These are phyloP conservation scores for Pterocles gutturalis DNA, from an alignment of 2,113 vertebrate genomes.

Conservation along the genomic window DNA sequence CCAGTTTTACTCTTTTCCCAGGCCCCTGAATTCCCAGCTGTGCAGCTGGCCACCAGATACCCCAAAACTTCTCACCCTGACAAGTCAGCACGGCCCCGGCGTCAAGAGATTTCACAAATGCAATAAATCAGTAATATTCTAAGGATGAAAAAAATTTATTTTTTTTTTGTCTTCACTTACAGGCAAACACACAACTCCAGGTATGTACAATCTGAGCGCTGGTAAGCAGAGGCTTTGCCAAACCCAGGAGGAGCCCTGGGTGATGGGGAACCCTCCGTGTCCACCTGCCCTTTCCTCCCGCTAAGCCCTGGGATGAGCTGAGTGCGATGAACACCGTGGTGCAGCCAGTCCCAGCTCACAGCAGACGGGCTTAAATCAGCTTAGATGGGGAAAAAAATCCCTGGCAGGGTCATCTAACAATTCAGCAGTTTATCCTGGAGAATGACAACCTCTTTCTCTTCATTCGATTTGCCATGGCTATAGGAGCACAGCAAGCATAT, in stretches of 20 bases:
- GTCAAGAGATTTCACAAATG: rapidly evolving
- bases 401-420: not conserved
- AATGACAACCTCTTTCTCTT: not conserved
- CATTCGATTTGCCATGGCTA: not conserved
- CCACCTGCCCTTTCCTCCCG: too few relatives aligned
- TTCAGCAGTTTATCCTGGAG: not conserved
- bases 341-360: not conserved
- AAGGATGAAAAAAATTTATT: not conserved
- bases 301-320: rapidly evolving
- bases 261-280: not conserved
- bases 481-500: not conserved
- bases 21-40: not conserved
- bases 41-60: not conserved
- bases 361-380: not conserved
- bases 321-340: rapidly evolving
- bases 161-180: not conserved
- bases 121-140: rapidly evolving
- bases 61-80: not conserved
- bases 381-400: not conserved
- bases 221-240: not conserved
- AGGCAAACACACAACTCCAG: not conserved
- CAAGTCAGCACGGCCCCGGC: not conserved
- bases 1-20: not conserved
- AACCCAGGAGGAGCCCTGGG: not conserved
- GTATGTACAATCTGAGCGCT: rapidly evolving